Base-by-base conservation (phyloP, 1,140 invertebrate genomes). In the Rhopalosiphum padi region DNA sequence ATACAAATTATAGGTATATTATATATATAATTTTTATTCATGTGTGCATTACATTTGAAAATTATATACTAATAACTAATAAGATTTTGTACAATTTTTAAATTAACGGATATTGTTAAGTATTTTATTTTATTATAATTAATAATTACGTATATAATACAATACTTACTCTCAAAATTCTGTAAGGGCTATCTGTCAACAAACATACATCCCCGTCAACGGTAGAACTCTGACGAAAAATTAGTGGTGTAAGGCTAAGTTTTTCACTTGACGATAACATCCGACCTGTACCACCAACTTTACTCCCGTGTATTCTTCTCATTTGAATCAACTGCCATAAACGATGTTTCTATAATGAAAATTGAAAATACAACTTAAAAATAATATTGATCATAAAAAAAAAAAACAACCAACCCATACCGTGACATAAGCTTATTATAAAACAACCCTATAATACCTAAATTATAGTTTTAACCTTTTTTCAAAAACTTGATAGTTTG, bases 111-210 rank as follows among this genome's bases (percentile, higher is more conserved):
- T 35, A 21, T 18, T n/a, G n/a, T n/a, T 35, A n/a, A n/a, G 15
- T 1, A 77, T 21, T n/a, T 37, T 83, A 83, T 83, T 37, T 37
- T 22, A 37, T 83, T 83, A 82, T 83, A 83, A 22, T 22, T 83
- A 90, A 60, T 68, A 53, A 23, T 68, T 25, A 91, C n/a, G 30
- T 25, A 93, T 93, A 91, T 48, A 35, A 43, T 85, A 48, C 43
- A 23, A 43, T 35, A 95, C 96, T 96, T 95, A 97, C 96, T 96
- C 96, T 96, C 87, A 97, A 95, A 94, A 97, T 97, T 91, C 97
- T 95, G 94, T 95, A 97, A 35, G 97, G 97, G 94, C 96, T 97
- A 94, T 97, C 96, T 87, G 95, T 95, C 94, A 97, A 96, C 2
- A 96, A 95, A 95, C 97, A 97, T 30, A 97, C 95, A n/a, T 95